phyloP scores from a whole-genome alignment of 2,888 invertebrate genomes.

The Nomada flava region DNA sequence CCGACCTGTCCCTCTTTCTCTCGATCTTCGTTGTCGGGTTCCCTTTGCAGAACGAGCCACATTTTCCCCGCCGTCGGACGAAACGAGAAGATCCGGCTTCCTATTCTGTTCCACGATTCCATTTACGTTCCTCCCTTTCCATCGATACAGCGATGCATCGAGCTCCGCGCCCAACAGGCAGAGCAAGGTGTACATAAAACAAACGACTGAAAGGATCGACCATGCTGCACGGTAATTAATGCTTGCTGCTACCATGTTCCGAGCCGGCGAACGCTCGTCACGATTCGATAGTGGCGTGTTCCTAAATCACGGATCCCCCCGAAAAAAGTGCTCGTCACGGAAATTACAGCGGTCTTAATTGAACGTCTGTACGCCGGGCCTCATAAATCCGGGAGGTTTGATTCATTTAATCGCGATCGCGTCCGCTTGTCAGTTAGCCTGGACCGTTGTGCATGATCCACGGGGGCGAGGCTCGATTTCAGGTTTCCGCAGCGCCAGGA shows the following conservation, averaged over 20 bases:
- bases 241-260: slow-evolving; percentile 57
- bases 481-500: slow-evolving; percentile 1
- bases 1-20: neutral
- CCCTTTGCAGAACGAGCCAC: neutral
- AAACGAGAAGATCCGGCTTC: neutral
- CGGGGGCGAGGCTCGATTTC: slow-evolving; percentile 29
- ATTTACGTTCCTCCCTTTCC: neutral
- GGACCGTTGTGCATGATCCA: slow-evolving; percentile 2
- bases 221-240: slow-evolving; percentile 67
- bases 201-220: slow-evolving; percentile 72
- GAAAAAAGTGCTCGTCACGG: slow-evolving; percentile 29
- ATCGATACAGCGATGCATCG: neutral
- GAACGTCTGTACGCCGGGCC: slow-evolving; percentile 43
- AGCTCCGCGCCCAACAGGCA: neutral
- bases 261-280: slow-evolving; percentile 72
- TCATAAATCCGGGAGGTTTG: slow-evolving; percentile 35
- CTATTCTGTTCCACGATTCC: too few species aligned
- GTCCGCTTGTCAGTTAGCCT: slow-evolving; percentile 6
- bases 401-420: slow-evolving; percentile 35
- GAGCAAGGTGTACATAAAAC: slow-evolving; percentile 24
- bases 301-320: slow-evolving; percentile 38
- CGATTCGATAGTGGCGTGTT: slow-evolving; percentile 70
- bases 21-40: slow-evolving; percentile 24
- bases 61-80: neutral
- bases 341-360: slow-evolving; percentile 58